A percentile compares a stretch with the other conserved stretches of the same genome.
Evolutionary conservation across 2,888 invertebrate species (phyloP).

Genomic region (Xylota segnis): DNA sequence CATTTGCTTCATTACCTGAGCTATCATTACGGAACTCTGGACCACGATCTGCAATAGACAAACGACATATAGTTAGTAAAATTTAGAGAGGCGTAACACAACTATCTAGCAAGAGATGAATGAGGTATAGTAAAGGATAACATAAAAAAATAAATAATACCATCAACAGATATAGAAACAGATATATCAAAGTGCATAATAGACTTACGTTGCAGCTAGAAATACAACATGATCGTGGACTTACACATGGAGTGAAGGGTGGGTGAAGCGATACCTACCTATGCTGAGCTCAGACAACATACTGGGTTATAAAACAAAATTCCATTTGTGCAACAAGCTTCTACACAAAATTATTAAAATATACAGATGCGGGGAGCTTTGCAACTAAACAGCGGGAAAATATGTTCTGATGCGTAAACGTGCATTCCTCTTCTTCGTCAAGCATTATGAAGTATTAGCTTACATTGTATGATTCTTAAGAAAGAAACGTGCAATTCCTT

Average conservation of each 20-base stretch:
- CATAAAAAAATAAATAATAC: slow-evolving; percentile 17
- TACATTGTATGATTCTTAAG: background rate
- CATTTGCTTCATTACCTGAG: slow-evolving; percentile 86
- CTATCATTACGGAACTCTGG: slow-evolving; percentile 84
- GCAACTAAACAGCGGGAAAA: background rate
- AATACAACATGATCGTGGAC: slow-evolving; percentile 44
- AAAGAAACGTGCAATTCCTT: background rate
- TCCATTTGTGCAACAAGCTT: background rate
- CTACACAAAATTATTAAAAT: background rate
- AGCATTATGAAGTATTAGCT: background rate
- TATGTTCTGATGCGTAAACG: background rate
- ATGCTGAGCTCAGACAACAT: background rate
- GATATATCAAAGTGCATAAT: slow-evolving; percentile 58
- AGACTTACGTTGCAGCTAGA: slow-evolving; percentile 59
- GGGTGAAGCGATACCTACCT: slow-evolving; percentile 41
- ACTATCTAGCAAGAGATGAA: slow-evolving; percentile 33
- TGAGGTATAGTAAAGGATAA: slow-evolving; percentile 47
- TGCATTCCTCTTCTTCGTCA: background rate
- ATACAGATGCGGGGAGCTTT: background rate
- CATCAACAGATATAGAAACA: slow-evolving; percentile 43
- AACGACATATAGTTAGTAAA: background rate
- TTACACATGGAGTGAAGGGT: slow-evolving; percentile 24
- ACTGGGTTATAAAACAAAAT: background rate
- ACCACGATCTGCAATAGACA: slow-evolving; percentile 80
- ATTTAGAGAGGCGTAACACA: background rate